A percentile compares a stretch with the other conserved stretches of the same genome.
phyloP scores from a whole-genome alignment of 2,888 invertebrate species.

The Leptinotarsa peninsularis region DNA sequence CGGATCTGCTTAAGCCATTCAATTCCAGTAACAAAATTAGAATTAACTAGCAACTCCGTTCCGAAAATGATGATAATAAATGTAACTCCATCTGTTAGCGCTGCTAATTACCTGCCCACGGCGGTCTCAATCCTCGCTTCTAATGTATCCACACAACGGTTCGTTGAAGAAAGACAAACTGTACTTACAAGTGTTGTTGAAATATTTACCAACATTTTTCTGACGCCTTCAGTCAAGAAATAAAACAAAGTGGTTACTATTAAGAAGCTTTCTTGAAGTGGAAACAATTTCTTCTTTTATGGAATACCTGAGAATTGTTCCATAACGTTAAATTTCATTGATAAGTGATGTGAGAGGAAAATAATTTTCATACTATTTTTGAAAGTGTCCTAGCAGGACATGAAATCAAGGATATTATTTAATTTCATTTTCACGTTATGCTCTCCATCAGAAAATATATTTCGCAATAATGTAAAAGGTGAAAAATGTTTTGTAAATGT shows the following conservation, averaged over 20 bases:
- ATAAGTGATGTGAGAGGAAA: too few relatives aligned
- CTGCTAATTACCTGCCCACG: constrained; percentile 58
- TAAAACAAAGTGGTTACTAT: neutral
- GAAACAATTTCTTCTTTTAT: too few relatives aligned
- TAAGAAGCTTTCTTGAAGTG: too few relatives aligned
- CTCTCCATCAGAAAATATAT: too few relatives aligned
- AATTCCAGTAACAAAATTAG: constrained; percentile 3
- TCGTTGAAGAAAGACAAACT: constrained; percentile 46
- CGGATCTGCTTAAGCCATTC: neutral
- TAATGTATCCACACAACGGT: constrained; percentile 43
- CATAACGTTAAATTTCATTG: too few relatives aligned
- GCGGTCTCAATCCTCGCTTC: constrained; percentile 46
- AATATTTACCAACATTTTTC: constrained; percentile 80
- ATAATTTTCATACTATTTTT: too few relatives aligned
- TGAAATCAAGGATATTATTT: too few relatives aligned
- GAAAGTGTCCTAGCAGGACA: too few relatives aligned
- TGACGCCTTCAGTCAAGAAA: constrained; percentile 79
- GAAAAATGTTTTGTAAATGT: too few relatives aligned
- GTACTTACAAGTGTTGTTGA: constrained; percentile 42
- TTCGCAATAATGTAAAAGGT: too few relatives aligned
- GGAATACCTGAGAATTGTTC: too few relatives aligned
- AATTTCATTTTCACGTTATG: too few relatives aligned
- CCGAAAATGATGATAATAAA: constrained; percentile 40
- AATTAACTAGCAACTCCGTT: neutral
- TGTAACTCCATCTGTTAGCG: constrained; percentile 56